Conservation (phyloP, 1,140 invertebrate species). For the Scaptomyza graminum region DNA sequence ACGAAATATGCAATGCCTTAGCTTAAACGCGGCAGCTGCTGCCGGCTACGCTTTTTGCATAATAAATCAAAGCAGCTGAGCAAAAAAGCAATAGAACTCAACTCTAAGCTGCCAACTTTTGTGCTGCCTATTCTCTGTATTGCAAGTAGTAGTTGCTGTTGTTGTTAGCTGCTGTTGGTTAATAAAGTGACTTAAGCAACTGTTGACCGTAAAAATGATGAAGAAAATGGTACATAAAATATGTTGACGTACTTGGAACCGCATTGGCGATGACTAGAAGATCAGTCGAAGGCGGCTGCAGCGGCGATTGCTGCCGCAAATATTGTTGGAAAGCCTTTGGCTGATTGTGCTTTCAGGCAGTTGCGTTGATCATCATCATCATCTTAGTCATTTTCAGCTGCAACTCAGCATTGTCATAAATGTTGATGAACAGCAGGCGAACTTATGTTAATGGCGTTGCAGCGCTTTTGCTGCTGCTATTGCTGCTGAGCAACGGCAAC, state of each 20-base stretch:
- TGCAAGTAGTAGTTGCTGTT: slow-evolving; percentile 18
- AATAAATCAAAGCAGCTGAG: slow-evolving; percentile 63
- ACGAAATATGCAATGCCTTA: slow-evolving; percentile 26
- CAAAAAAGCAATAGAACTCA: slow-evolving; percentile 57
- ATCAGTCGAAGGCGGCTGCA: no score
- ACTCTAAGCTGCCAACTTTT: slow-evolving; percentile 16
- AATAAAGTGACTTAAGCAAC: slow-evolving; percentile 53
- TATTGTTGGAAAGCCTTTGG: no score
- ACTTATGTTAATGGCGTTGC: slow-evolving; percentile 76
- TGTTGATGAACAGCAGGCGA: slow-evolving; percentile 80
- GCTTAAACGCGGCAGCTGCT: slow-evolving; percentile 72
- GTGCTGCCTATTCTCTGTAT: slow-evolving; percentile 24
- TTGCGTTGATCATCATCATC: slow-evolving; percentile 55
- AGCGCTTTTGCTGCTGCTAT: slow-evolving; percentile 69
- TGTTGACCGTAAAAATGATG: slow-evolving; percentile 61
- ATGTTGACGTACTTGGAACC: no score
- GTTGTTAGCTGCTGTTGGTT: slow-evolving; percentile 11
- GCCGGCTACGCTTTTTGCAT: slow-evolving; percentile 74
- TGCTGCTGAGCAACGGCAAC: slow-evolving; percentile 67
- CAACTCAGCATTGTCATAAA: slow-evolving; percentile 67
- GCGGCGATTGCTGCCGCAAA: no score
- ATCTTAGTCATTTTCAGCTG: slow-evolving; percentile 45
- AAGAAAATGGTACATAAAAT: slow-evolving; percentile 71
- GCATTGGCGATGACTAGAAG: no score
- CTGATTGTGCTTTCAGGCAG: no score